A percentile compares a stretch with the other conserved stretches of the same genome.
Conservation (phyloP, 2,888 invertebrate species). For the Heliconius ismenius region DNA sequence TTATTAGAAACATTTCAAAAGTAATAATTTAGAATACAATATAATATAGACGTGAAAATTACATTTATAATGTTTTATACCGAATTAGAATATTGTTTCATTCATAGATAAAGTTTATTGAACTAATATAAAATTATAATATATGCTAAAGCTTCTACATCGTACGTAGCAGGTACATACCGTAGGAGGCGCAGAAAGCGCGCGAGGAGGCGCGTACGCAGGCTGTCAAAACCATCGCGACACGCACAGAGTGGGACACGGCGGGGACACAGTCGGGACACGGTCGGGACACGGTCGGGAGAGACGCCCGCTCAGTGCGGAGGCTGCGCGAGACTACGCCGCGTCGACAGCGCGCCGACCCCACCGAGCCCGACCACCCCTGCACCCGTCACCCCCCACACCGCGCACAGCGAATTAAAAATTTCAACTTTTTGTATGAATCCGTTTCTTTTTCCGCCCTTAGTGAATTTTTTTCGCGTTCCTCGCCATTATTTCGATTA, state of each 20-base stretch:
- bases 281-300: constrained; percentile 32
- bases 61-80: neutral
- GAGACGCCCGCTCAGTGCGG: constrained; percentile 40
- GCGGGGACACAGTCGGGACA: constrained; percentile 39
- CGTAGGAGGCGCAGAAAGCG: constrained; percentile 66
- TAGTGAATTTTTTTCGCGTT: constrained; percentile 80
- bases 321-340: constrained; percentile 44
- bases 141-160: neutral
- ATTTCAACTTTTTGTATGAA: constrained; percentile 75
- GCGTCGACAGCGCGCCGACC: constrained; percentile 35
- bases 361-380: constrained; percentile 38
- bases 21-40: neutral
- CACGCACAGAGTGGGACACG: constrained; percentile 37
- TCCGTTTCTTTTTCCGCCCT: constrained; percentile 81
- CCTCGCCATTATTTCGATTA: constrained; percentile 79
- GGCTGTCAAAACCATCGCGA: constrained; percentile 69
- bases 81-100: neutral
- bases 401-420: constrained; percentile 67
- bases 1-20: neutral
- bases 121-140: neutral
- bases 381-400: constrained; percentile 33
- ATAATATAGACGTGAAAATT: no score
- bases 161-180: constrained; percentile 57
- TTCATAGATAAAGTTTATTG: neutral
- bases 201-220: constrained; percentile 73